phyloP scores from a whole-genome alignment of 2,888 invertebrate genomes.

The Pachymerium ferrugineum region DNA sequence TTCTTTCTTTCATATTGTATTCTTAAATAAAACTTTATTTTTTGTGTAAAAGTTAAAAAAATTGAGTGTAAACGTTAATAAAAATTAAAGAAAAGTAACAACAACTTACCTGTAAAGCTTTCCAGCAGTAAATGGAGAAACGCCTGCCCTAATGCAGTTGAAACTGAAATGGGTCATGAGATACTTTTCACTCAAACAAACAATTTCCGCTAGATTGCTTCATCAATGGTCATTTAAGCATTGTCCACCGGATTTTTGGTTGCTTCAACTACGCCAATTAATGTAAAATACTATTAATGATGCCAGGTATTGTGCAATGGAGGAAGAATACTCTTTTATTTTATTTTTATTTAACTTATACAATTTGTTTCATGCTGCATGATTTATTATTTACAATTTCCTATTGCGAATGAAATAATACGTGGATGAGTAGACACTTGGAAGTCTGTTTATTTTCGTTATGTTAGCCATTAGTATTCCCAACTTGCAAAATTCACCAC shows the following conservation, averaged over 20 bases:
- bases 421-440: neutral
- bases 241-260: neutral
- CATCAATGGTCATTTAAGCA: neutral
- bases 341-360: neutral
- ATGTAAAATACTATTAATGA: too few species aligned
- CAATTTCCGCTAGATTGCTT: neutral
- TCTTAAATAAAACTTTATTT: too few species aligned
- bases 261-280: too few species aligned
- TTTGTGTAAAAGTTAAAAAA: too few species aligned
- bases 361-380: neutral
- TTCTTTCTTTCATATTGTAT: too few species aligned
- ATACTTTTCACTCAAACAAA: too few species aligned
- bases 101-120: neutral
- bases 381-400: neutral
- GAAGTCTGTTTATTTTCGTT: neutral
- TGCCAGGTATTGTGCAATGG: too few species aligned
- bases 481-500: neutral
- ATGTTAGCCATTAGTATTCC: neutral
- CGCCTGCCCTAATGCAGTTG: neutral
- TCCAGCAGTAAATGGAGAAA: neutral
- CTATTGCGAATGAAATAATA: neutral
- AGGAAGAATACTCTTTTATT: too few species aligned
- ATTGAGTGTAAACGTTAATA: too few species aligned
- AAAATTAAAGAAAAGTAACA: neutral
- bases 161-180: slow-evolving; percentile 4